These are phyloP conservation scores for Caenorhabditis uteleia DNA, from an alignment of 2,888 invertebrate species.

Conservation along the genomic window DNA sequence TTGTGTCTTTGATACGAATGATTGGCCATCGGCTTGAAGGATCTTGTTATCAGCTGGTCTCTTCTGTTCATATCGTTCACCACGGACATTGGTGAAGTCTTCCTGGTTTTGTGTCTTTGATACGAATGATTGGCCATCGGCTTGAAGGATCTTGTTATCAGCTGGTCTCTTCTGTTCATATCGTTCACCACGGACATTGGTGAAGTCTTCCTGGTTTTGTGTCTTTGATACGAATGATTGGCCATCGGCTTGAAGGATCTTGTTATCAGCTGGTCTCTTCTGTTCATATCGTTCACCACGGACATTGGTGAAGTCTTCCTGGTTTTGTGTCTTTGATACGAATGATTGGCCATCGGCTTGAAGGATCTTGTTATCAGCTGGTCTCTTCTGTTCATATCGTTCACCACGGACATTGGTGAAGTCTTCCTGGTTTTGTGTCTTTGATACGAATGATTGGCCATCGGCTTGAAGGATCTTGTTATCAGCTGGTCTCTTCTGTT, in stretches of 20 bases:
- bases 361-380: constrained; percentile 1
- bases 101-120: constrained; percentile 3
- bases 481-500: background rate
- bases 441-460: background rate
- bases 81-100: constrained; percentile 2
- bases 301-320: constrained; percentile 2
- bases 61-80: background rate
- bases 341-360: constrained; percentile 1
- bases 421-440: constrained; percentile 5
- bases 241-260: background rate
- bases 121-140: background rate
- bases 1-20: constrained; percentile 1
- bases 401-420: constrained; percentile 2
- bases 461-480: background rate
- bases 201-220: constrained; percentile 4
- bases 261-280: background rate
- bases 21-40: background rate
- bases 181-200: background rate
- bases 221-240: background rate
- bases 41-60: background rate
- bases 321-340: constrained; percentile 1
- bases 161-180: background rate
- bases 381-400: background rate
- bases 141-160: background rate
- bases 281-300: constrained; percentile 2